Conservation (phyloP, 1,140 invertebrate genomes). For the Micrasema longulum region DNA sequence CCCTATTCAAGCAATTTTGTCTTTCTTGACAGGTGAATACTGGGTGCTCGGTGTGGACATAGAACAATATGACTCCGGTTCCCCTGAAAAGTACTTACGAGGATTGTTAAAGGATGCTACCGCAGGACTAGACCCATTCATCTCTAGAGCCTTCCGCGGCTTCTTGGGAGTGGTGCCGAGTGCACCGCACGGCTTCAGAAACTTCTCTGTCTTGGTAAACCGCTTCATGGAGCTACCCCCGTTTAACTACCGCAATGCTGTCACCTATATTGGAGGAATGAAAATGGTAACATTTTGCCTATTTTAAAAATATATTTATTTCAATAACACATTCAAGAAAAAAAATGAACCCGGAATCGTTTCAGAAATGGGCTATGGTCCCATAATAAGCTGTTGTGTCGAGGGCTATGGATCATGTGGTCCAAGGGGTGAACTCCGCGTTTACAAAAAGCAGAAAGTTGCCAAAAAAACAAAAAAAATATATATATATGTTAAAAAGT, state of each 20-base stretch:
- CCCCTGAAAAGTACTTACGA: constrained; percentile 80
- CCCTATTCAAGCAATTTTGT: no score
- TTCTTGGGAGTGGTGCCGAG: constrained; percentile 82
- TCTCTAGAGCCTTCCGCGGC: constrained; percentile 73
- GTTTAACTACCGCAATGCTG: constrained; percentile 87
- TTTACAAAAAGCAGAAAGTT: no score
- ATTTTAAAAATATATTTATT: background rate
- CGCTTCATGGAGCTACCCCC: constrained; percentile 82
- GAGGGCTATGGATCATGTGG: no score
- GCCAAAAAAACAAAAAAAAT: no score
- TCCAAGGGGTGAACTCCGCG: no score
- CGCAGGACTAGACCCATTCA: constrained; percentile 62
- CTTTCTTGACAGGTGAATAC: constrained; percentile 82
- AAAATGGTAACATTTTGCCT: constrained; percentile 82
- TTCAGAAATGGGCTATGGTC: no score
- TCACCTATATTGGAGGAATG: constrained; percentile 75
- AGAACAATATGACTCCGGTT: constrained; percentile 83
- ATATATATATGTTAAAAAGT: no score
- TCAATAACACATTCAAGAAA: no score
- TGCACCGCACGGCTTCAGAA: constrained; percentile 77
- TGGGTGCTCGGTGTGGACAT: constrained; percentile 91
- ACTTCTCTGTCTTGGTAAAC: constrained; percentile 83
- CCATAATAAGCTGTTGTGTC: no score
- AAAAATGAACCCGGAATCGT: no score
- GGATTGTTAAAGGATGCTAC: constrained; percentile 77